Conservation (phyloP, 1,140 invertebrate species). For the Catajapyx aquilonaris region DNA sequence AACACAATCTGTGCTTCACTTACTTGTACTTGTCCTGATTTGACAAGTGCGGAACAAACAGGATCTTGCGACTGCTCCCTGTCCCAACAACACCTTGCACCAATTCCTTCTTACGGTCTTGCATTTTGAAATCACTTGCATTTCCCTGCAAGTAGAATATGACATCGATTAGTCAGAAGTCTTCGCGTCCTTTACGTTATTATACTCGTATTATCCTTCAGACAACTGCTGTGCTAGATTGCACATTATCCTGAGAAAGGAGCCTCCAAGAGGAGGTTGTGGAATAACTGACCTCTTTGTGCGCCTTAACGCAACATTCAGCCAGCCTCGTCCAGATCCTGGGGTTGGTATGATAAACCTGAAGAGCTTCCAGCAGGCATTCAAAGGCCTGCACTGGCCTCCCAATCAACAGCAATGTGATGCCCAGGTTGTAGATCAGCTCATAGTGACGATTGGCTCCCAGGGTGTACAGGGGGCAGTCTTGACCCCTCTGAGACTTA, state of each 20-base stretch:
- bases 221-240: too few relatives aligned
- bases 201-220: too few relatives aligned
- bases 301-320: slow-evolving; percentile 65
- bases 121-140: slow-evolving; percentile 38
- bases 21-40: slow-evolving; percentile 32
- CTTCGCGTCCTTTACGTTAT: too few relatives aligned
- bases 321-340: slow-evolving; percentile 78
- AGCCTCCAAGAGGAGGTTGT: too few relatives aligned
- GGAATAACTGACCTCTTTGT: slow-evolving; percentile 33
- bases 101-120: slow-evolving; percentile 34
- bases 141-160: slow-evolving; percentile 37
- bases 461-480: slow-evolving; percentile 32
- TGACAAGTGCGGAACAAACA: slow-evolving; percentile 30
- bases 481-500: too few relatives aligned
- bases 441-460: slow-evolving; percentile 46
- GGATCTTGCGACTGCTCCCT: slow-evolving; percentile 39
- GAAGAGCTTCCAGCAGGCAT: slow-evolving; percentile 68
- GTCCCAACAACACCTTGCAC: slow-evolving; percentile 36
- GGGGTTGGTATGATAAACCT: slow-evolving; percentile 69
- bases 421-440: slow-evolving; percentile 78
- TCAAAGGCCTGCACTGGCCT: slow-evolving; percentile 69
- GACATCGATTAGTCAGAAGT: too few relatives aligned
- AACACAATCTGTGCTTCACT: slow-evolving; percentile 2
- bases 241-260: too few relatives aligned
- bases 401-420: slow-evolving; percentile 59